Evolutionary conservation across 2,113 vertebrate species (phyloP).

Genomic region (Hippocampus zosterae): DNA sequence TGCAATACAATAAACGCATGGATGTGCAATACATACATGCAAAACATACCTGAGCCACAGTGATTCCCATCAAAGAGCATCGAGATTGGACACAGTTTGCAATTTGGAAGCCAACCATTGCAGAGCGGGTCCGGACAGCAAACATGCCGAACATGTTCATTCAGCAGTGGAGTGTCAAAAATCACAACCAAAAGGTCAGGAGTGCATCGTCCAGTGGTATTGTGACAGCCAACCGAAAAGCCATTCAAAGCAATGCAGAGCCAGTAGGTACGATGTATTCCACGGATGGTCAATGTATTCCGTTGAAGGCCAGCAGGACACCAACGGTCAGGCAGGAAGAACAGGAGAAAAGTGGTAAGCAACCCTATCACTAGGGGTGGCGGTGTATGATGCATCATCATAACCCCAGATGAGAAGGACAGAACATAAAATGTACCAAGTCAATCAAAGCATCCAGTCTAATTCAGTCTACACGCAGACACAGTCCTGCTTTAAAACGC

Average conservation of each 20-base stretch:
- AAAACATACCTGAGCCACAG: slow-evolving; percentile 66
- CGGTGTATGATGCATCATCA: slow-evolving; percentile 54
- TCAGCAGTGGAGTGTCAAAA: not conserved
- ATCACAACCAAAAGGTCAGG: slow-evolving; percentile 20
- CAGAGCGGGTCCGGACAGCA: slow-evolving; percentile 45
- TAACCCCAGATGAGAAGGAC: slow-evolving; percentile 68
- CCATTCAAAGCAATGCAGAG: slow-evolving; percentile 14
- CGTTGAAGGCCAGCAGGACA: slow-evolving; percentile 26
- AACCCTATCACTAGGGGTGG: slow-evolving; percentile 72
- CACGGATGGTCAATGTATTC: slow-evolving; percentile 11
- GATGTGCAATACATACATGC: not conserved
- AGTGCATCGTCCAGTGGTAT: slow-evolving; percentile 31
- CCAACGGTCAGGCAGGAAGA: slow-evolving; percentile 67
- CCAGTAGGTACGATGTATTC: slow-evolving; percentile 2
- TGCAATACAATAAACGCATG: not conserved
- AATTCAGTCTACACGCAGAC: slow-evolving; percentile 3
- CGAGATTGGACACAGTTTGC: slow-evolving; percentile 25
- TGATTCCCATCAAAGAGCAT: slow-evolving; percentile 53
- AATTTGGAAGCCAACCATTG: slow-evolving; percentile 38
- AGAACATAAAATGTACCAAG: slow-evolving; percentile 72
- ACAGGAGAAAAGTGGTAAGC: slow-evolving; percentile 82
- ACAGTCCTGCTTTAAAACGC: not conserved
- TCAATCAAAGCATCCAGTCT: slow-evolving; percentile 57
- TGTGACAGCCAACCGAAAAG: slow-evolving; percentile 6
- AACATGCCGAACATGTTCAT: slow-evolving; percentile 55